phyloP scores from a whole-genome alignment of 2,888 invertebrate genomes.

The Sisyra terminalis region DNA sequence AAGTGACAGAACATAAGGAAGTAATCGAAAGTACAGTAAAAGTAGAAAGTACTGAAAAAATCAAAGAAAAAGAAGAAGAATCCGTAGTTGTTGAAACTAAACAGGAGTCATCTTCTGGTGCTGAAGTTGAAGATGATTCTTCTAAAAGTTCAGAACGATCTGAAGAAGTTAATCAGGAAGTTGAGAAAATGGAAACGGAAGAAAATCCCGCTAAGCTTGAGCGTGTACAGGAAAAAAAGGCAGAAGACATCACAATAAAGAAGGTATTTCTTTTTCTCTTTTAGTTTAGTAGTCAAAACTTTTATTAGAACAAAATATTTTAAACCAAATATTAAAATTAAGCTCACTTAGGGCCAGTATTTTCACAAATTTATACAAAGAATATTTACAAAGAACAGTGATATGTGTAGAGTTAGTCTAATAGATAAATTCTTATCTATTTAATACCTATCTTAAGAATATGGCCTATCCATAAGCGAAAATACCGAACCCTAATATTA shows the following conservation, averaged over 20 bases:
- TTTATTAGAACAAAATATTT: neutral
- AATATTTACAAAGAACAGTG: too few species aligned
- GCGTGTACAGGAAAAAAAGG: slow-evolving; percentile 19
- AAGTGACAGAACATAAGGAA: slow-evolving; percentile 6
- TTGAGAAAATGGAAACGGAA: slow-evolving; percentile 16
- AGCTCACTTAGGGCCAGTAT: too few species aligned
- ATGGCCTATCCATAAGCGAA: too few species aligned
- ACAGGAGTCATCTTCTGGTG: neutral
- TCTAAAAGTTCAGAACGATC: neutral
- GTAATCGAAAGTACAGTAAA: slow-evolving; percentile 6
- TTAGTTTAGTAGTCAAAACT: neutral
- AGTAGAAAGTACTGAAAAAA: slow-evolving; percentile 2
- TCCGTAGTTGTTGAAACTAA: slow-evolving; percentile 8
- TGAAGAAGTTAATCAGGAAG: slow-evolving; percentile 15
- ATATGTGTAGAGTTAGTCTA: too few species aligned
- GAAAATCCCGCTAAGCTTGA: slow-evolving; percentile 24
- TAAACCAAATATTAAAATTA: neutral
- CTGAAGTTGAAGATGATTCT: neutral
- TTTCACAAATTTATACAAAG: too few species aligned
- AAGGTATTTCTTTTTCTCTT: neutral
- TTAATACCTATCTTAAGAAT: too few species aligned
- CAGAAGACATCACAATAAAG: neutral
- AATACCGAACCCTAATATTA: too few species aligned
- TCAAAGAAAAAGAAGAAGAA: slow-evolving; percentile 8
- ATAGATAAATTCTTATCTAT: too few species aligned